These are phyloP conservation scores for Poeciliopsis gracilis DNA, from an alignment of 2,797 vertebrate species.

Conservation along the genomic window DNA sequence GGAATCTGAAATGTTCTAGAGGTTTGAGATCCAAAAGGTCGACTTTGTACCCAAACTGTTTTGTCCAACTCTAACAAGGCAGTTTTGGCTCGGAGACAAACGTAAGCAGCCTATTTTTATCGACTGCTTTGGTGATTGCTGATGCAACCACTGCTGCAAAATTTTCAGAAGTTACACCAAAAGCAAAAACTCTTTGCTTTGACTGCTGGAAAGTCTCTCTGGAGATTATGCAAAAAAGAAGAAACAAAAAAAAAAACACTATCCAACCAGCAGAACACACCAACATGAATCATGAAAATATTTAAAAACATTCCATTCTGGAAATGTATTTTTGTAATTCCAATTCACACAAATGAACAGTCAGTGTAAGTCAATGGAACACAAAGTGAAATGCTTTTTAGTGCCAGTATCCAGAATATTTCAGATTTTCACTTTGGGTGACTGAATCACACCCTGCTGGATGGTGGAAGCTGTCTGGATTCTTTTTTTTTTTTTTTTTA, in stretches of 20 bases:
- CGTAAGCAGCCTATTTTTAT: neutral
- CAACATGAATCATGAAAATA: neutral
- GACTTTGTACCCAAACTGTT: neutral
- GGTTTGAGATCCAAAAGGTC: neutral
- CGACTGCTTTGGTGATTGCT: neutral
- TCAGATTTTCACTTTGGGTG: neutral
- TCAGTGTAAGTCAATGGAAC: no score
- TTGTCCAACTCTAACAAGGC: neutral
- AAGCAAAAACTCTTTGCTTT: neutral
- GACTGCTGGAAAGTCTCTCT: no score
- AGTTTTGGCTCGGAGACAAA: neutral
- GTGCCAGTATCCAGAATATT: neutral
- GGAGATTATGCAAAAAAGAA: no score
- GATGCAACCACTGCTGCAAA: neutral
- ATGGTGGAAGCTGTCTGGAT: conserved; percentile 1
- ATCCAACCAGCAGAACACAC: neutral
- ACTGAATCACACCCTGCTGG: neutral
- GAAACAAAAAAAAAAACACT: no score
- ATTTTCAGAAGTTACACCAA: neutral
- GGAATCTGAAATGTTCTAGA: neutral
- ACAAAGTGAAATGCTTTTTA: neutral
- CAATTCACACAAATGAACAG: no score
- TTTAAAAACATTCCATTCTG: no score
- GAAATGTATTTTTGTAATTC: no score
- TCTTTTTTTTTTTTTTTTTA: neutral